These are phyloP conservation scores for Chlorospingus flavigularis DNA, from an alignment of 2,797 vertebrate species.

Conservation along the genomic window DNA sequence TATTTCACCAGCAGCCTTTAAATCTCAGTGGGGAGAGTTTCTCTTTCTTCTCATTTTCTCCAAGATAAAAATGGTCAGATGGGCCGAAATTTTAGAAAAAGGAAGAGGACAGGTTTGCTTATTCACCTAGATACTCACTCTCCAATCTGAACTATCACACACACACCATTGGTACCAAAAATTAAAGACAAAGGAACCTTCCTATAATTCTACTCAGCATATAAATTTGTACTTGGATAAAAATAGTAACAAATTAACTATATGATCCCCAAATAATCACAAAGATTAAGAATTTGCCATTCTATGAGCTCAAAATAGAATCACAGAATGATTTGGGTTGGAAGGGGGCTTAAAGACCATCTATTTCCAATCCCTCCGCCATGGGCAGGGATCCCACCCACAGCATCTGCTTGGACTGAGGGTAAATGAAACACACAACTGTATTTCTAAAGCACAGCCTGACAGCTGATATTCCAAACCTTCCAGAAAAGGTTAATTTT, in stretches of 20 bases:
- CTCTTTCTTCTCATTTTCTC: neutral
- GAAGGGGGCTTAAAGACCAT: neutral
- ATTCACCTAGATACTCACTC: neutral
- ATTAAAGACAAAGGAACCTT: neutral
- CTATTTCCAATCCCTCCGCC: neutral
- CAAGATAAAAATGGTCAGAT: neutral
- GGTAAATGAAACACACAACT: neutral
- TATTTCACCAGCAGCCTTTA: neutral
- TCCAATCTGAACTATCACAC: neutral
- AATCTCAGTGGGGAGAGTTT: neutral
- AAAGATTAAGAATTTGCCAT: neutral
- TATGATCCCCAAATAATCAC: neutral
- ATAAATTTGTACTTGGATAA: neutral
- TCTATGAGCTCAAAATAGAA: neutral
- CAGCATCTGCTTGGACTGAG: neutral
- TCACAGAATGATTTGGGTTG: neutral
- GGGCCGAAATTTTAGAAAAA: neutral
- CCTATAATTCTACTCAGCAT: neutral
- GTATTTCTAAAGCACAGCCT: neutral
- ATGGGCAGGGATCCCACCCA: neutral
- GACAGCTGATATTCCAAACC: neutral
- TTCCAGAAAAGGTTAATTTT: neutral
- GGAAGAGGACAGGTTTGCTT: neutral
- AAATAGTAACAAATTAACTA: neutral
- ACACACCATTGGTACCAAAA: rapidly evolving